phyloP scores from a whole-genome alignment of 2,113 vertebrate species.

The Calypte anna region DNA sequence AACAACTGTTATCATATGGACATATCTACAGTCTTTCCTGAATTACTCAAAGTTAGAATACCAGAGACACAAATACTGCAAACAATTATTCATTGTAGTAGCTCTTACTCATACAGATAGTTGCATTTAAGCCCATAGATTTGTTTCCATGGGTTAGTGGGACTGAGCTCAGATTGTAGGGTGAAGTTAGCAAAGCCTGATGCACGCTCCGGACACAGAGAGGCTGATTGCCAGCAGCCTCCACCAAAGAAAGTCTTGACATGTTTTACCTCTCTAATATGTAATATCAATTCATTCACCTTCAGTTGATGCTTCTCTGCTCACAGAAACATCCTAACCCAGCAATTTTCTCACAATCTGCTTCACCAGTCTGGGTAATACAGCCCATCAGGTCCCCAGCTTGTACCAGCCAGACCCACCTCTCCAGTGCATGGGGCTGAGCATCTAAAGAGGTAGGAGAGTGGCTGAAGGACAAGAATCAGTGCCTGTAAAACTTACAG shows the following conservation, averaged over 20 bases:
- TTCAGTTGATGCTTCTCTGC: not conserved
- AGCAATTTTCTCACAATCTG: not conserved
- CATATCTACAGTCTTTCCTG: constrained; percentile 44
- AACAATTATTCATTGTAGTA: constrained; percentile 35
- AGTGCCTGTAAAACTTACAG: not conserved
- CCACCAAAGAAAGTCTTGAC: not conserved
- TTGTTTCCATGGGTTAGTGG: not conserved
- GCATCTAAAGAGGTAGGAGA: not conserved
- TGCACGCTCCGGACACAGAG: not conserved
- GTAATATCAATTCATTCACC: too few species aligned
- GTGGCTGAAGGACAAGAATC: not conserved
- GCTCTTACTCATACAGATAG: constrained; percentile 39
- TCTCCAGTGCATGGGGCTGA: accelerated
- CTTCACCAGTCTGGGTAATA: not conserved
- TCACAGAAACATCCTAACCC: not conserved
- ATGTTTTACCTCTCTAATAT: not conserved
- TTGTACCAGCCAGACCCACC: not conserved
- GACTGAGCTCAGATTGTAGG: accelerated
- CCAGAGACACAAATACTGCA: constrained; percentile 15
- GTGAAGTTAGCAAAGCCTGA: not conserved
- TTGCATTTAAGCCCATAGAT: not conserved
- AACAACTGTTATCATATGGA: constrained; percentile 33
- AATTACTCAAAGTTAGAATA: constrained; percentile 67
- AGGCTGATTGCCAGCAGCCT: not conserved
- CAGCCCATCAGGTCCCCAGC: accelerated